phyloP scores from a whole-genome alignment of 2,888 invertebrate species.

The Byasa hedistus region DNA sequence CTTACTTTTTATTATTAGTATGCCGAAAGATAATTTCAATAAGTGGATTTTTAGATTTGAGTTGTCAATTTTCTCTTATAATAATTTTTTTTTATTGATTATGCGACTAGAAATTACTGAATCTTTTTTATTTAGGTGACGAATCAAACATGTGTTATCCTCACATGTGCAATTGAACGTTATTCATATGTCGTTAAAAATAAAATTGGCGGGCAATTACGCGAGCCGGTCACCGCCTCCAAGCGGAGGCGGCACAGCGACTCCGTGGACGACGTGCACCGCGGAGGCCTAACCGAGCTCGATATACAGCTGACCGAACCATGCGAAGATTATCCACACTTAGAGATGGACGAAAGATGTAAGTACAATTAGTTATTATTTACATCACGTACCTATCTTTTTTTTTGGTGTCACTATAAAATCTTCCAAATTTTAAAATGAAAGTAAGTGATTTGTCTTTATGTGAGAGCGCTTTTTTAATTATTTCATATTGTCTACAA shows the following conservation, averaged over 20 bases:
- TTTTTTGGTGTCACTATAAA: too few relatives aligned
- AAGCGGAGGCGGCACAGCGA: constrained; percentile 11
- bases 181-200: constrained; percentile 55
- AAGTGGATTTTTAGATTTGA: too few relatives aligned
- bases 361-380: constrained; percentile 48
- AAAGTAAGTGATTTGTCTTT: constrained; percentile 69
- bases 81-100: too few relatives aligned
- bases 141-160: constrained; percentile 66
- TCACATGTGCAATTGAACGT: constrained; percentile 77
- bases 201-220: constrained; percentile 11
- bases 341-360: constrained; percentile 89
- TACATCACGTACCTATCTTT: too few relatives aligned
- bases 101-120: not conserved
- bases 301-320: constrained; percentile 76
- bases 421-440: constrained; percentile 71
- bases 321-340: constrained; percentile 84
- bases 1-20: too few relatives aligned
- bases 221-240: not conserved
- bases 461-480: too few relatives aligned
- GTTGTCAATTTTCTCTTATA: too few relatives aligned
- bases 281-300: constrained; percentile 61
- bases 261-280: constrained; percentile 23
- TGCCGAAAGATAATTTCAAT: too few relatives aligned
- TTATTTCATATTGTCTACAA: not conserved
- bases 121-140: constrained; percentile 31